Conservation (phyloP, 1,140 invertebrate species). For the Cataglyphis hispanica region DNA sequence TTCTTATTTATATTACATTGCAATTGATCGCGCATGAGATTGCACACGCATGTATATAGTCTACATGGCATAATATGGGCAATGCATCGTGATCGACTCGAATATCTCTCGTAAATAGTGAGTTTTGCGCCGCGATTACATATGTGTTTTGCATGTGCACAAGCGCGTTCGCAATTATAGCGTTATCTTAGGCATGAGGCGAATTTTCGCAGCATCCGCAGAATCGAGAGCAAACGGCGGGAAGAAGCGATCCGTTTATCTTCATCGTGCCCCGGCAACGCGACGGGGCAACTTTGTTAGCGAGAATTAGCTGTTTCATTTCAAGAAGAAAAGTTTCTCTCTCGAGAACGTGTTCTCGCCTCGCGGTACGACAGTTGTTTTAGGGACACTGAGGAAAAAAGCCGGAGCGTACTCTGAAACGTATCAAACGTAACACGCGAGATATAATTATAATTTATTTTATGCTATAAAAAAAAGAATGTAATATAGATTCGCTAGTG, state of each 20-base stretch:
- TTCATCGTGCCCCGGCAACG: constrained; percentile 32
- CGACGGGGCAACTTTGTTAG: constrained; percentile 36
- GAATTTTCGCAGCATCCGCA: constrained; percentile 40
- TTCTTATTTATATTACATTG: constrained; percentile 8
- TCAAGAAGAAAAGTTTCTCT: constrained; percentile 33
- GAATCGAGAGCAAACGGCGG: constrained; percentile 50
- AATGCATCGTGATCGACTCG: background rate
- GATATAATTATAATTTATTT: constrained; percentile 39
- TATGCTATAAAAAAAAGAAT: background rate
- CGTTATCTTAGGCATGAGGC: constrained; percentile 20
- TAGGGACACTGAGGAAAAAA: background rate
- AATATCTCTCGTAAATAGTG: background rate
- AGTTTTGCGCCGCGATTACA: background rate
- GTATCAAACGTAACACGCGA: background rate
- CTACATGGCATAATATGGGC: too few species aligned
- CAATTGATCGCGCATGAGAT: background rate
- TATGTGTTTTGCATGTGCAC: background rate
- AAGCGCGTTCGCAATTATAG: background rate
- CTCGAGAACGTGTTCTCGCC: constrained; percentile 27
- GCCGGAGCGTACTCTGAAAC: too few species aligned
- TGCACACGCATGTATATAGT: background rate
- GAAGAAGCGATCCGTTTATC: constrained; percentile 46
- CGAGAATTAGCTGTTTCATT: constrained; percentile 39
- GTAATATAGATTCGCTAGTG: background rate
- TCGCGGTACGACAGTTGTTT: constrained; percentile 41